Evolutionary conservation across 2,888 invertebrate genomes (phyloP), one percentile per base, ranked within the genome.

Genomic region (Parnassius orleans): DNA sequence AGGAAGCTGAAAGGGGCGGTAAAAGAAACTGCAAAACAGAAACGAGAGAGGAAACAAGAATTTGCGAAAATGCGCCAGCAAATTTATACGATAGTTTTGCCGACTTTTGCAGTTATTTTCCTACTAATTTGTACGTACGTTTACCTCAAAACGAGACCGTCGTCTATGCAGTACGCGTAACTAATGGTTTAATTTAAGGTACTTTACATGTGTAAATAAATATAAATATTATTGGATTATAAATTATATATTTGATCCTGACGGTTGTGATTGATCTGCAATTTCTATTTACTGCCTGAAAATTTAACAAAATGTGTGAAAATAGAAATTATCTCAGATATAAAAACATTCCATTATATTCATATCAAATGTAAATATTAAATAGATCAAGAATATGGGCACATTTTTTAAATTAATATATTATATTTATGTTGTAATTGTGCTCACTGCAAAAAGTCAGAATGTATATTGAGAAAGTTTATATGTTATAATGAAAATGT

Each of bases 21-120:
- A 53, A 97, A 97, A 87, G 96, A 97, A 88, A 95, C 95, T 0
- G 95, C 95, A 11, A 95, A 94, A 79, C 97, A 97, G 83, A 96
- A 96, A 79, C 95, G 95, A 74, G 96, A 97, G 76, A 94, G 97
- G 46, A 96, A 95, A 86, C 95, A 95, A 84, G 97, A 97, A 69
- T 97, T 96, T 75, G 92, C 95, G 10, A 95, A 95, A 81, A 95
- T 94, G 78, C 95, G 96, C 74, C 95, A 95, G 77, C 95, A 96
- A 78, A 93, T 96, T n/a, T 94, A 94, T 76, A 96, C 96, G 1
- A 88, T 96, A 64, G 97, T 95, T 65, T 82, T 96, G 71, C 97
- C 96, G 9, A 94, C 95, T 60, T 77, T 95, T 66, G 94, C 93
- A 55, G 94, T 94, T 42, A 90, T 96, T 68, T 94, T 95, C 70